These are phyloP conservation scores for Dendrocopos noguchii DNA, from an alignment of 2,113 vertebrate species.

Conservation along the genomic window DNA sequence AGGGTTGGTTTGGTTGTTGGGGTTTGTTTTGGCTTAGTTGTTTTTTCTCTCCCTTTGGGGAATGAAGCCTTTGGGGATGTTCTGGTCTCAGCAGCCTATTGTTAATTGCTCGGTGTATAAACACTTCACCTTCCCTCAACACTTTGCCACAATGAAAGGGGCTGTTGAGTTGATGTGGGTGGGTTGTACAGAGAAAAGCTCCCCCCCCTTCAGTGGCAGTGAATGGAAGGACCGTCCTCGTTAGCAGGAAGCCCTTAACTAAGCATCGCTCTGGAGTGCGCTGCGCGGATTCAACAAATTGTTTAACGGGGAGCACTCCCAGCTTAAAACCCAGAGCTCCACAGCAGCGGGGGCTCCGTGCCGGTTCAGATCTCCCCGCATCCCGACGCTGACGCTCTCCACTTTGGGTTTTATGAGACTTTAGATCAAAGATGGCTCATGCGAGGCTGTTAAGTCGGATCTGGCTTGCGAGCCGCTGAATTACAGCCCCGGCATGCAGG, in stretches of 20 bases:
- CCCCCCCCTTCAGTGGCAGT: neutral
- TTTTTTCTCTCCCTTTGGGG: neutral
- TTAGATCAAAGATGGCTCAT: neutral
- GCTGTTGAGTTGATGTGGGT: neutral
- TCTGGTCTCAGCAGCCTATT: slow-evolving; percentile 10
- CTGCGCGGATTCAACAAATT: neutral
- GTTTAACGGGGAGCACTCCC: neutral
- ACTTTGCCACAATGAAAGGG: neutral
- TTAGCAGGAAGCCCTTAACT: slow-evolving; percentile 14
- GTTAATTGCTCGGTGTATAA: neutral
- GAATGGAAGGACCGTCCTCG: neutral
- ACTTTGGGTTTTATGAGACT: neutral
- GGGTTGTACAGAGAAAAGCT: neutral
- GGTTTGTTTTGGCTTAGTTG: too few relatives aligned
- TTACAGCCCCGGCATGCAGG: neutral
- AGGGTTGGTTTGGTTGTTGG: neutral
- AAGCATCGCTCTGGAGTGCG: neutral
- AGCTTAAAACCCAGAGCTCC: neutral
- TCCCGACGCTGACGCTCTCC: neutral
- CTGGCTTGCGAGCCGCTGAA: neutral
- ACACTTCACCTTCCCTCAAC: neutral
- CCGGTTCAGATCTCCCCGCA: fast-evolving
- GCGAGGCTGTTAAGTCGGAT: neutral
- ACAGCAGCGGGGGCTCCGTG: fast-evolving
- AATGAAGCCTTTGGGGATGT: neutral